These are phyloP conservation scores for Uloborus plumipes DNA, from an alignment of 2,888 invertebrate genomes.

Conservation along the genomic window DNA sequence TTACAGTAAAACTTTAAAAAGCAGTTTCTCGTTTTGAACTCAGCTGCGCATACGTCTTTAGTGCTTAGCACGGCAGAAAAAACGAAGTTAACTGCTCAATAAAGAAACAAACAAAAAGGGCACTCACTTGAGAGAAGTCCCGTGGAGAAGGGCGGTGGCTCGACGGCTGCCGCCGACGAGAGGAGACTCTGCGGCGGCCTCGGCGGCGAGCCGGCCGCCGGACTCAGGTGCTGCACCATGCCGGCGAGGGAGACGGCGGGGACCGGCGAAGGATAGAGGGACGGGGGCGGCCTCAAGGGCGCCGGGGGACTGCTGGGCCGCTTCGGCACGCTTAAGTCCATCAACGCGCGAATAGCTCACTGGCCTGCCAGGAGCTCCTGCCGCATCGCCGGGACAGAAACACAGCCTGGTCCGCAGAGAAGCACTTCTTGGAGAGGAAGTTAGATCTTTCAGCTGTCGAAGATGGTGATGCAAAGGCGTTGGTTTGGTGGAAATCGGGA, in stretches of 20 bases:
- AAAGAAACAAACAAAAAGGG: background rate
- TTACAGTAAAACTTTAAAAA: no score
- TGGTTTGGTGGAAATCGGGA: no score
- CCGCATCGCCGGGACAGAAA: conserved; percentile 14
- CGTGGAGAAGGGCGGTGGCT: conserved; percentile 39
- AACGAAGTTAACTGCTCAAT: no score
- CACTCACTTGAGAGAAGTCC: conserved; percentile 53
- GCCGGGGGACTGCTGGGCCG: conserved; percentile 57
- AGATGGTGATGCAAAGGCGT: no score
- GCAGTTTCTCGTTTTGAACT: no score
- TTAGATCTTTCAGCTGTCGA: no score
- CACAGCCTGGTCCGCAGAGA: no score
- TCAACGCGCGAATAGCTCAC: conserved; percentile 32
- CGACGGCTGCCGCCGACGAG: conserved; percentile 37
- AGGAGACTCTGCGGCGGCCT: conserved; percentile 20
- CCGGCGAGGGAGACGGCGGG: conserved; percentile 34
- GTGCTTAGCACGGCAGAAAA: background rate
- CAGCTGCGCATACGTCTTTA: background rate
- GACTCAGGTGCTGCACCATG: conserved; percentile 54
- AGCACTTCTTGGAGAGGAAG: no score
- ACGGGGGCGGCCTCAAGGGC: conserved; percentile 43
- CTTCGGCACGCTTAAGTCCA: conserved; percentile 65
- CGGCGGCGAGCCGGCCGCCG: conserved; percentile 39
- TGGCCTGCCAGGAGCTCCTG: background rate
- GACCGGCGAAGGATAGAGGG: conserved; percentile 22